Evolutionary conservation across 1,140 invertebrate genomes (phyloP), one percentile per base, ranked within the genome.

Genomic region (Eciton burchellii): DNA sequence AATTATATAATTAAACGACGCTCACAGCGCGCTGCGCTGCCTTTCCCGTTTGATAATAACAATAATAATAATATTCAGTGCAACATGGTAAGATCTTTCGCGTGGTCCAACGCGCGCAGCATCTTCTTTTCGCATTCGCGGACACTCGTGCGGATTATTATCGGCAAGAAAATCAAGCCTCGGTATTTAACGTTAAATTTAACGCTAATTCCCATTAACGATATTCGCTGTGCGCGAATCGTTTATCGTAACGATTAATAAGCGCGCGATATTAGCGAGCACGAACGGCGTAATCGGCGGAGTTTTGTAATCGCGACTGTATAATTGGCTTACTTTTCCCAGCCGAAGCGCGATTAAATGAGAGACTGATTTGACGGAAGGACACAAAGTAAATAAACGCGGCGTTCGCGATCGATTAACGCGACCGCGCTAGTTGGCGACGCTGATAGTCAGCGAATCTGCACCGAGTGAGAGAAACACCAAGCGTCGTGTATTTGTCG

Each of bases 231-330:
- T 14, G 35, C 12, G 0, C 41, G 6, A n/a, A 21, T 60, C 45
- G 41, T 59, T 60, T 73, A 26, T 26, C 6, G 14, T 16, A 26
- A 52, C 63, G 83, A 83, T 79, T 49, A 68, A 68, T n/a, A 60
- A 35, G 21, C 26, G 45, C 52, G 21, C 54, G 16, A 29, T 14
- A 14, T 9, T 14, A n/a, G n/a, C n/a, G n/a, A n/a, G n/a, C n/a
- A 29, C 29, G 24, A 84, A 84, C 47, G n/a, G n/a, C 62, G 24
- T 82, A 71, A 84, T 74, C 54, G 47, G 29, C 29, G 29, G 14
- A 41, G 24, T 62, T 71, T 71, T 14, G 19, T 71, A 56, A 71
- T 71, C 56, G 29, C 19, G 8, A 24, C n/a, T 71, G 54, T 73
- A n/a, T n/a, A 60, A 29, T 60, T 73, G 11, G n/a, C n/a, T 14